A percentile compares a stretch with the other conserved stretches of the same genome.
These are phyloP conservation scores for Rhinoderma darwinii DNA, from an alignment of 2,113 vertebrate genomes.

Conservation along the genomic window DNA sequence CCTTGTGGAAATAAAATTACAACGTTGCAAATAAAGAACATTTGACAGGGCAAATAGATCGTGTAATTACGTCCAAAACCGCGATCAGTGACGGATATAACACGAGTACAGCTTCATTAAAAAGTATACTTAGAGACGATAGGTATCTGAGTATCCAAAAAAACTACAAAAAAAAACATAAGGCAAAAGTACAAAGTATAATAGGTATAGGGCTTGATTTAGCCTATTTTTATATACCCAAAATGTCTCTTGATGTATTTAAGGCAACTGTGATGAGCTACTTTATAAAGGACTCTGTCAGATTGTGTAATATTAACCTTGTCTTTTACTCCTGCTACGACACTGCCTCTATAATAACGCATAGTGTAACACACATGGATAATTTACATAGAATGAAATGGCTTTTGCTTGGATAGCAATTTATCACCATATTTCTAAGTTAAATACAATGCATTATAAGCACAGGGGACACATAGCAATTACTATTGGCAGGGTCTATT, in stretches of 20 bases:
- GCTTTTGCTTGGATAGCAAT: slow-evolving; percentile 58
- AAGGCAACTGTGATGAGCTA: not conserved
- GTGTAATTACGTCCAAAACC: no score
- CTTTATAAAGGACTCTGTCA: not conserved
- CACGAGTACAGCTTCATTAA: no score
- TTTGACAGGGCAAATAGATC: no score
- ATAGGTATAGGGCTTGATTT: no score
- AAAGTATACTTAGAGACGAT: no score
- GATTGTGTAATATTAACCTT: not conserved
- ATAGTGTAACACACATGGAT: not conserved
- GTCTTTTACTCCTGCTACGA: not conserved
- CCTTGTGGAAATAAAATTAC: no score
- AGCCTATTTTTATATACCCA: not conserved
- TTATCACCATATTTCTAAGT: slow-evolving; percentile 59
- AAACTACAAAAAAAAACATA: no score
- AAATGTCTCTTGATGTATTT: not conserved
- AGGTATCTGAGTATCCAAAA: no score
- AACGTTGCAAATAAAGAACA: no score
- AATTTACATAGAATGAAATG: slow-evolving; percentile 58
- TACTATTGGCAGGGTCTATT: slow-evolving; percentile 59
- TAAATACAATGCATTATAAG: slow-evolving; percentile 56
- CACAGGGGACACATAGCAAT: slow-evolving; percentile 59
- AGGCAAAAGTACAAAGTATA: no score
- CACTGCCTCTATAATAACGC: not conserved
- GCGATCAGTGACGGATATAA: no score